These are phyloP conservation scores for Brachypalpus laphriformis DNA, from an alignment of 2,888 invertebrate species.

Conservation along the genomic window DNA sequence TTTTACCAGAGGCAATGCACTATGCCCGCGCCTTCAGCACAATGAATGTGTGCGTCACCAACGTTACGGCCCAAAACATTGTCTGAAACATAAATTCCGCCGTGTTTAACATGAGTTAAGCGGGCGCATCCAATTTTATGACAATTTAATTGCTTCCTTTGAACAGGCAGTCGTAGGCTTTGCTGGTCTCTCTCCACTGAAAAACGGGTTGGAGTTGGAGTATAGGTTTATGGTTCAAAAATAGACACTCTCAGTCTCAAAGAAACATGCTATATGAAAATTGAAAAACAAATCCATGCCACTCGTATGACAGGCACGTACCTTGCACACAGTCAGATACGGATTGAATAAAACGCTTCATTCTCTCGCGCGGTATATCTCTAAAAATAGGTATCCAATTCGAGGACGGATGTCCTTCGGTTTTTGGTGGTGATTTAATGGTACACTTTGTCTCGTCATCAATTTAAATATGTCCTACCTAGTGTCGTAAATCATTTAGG, in stretches of 20 bases:
- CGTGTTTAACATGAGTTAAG: slow-evolving; percentile 70
- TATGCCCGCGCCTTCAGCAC: background rate
- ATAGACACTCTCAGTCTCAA: slow-evolving; percentile 30
- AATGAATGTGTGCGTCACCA: background rate
- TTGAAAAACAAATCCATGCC: slow-evolving; percentile 71
- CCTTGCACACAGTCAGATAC: slow-evolving; percentile 7
- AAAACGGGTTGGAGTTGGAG: slow-evolving; percentile 31
- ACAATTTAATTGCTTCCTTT: slow-evolving; percentile 73
- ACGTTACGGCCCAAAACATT: slow-evolving; percentile 40
- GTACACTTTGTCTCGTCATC: slow-evolving; percentile 69
- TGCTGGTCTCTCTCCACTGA: background rate
- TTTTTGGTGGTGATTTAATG: slow-evolving; percentile 64
- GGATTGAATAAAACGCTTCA: slow-evolving; percentile 4
- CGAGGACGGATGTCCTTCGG: slow-evolving; percentile 62
- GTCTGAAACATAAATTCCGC: slow-evolving; percentile 54
- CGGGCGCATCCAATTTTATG: slow-evolving; percentile 70
- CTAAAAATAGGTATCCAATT: slow-evolving; percentile 43
- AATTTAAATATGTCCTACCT: slow-evolving; percentile 56
- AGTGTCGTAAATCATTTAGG: slow-evolving; percentile 64
- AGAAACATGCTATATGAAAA: slow-evolving; percentile 53
- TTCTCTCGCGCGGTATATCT: background rate
- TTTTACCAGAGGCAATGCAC: background rate
- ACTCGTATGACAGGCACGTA: slow-evolving; percentile 59
- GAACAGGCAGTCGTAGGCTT: slow-evolving; percentile 54
- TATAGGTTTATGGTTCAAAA: slow-evolving; percentile 51